Percentiles rank a stretch among this genome's conserved stretches.
Conservation (phyloP, 2,797 vertebrate species). For the Cossypha caffra region DNA sequence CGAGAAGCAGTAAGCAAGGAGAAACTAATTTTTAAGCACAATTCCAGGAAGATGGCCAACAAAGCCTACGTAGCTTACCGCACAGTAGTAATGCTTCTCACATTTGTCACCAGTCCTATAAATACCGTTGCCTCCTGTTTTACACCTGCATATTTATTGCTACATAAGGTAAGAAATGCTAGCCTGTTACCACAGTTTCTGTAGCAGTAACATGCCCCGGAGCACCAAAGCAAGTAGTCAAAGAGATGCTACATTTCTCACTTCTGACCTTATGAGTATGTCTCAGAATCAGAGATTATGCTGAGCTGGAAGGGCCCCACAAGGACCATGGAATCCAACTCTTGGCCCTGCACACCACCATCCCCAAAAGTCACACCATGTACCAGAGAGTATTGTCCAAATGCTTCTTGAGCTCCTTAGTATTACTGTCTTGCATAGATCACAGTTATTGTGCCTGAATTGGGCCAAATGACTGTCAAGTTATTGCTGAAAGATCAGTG, state of each 20-base stretch:
- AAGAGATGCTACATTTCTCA: not conserved
- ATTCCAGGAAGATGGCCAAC: not conserved
- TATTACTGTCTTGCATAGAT: not conserved
- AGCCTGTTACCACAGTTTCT: not conserved
- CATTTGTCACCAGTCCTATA: not conserved
- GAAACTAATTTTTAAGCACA: not conserved
- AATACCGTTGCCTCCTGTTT: not conserved
- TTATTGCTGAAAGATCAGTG: slow-evolving; percentile 36
- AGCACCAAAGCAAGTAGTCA: not conserved
- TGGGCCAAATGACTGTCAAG: slow-evolving; percentile 14
- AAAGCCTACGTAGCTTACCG: not conserved
- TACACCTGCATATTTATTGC: not conserved
- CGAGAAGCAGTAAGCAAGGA: not conserved
- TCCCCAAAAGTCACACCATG: not conserved
- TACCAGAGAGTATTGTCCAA: accelerated
- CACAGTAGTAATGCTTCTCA: not conserved
- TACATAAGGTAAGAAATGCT: not conserved
- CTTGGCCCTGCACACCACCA: not conserved
- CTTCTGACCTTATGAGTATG: not conserved
- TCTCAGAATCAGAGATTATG: not conserved
- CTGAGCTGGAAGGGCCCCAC: not conserved
- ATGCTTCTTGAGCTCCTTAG: not conserved
- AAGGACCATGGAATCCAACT: not conserved
- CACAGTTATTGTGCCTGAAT: slow-evolving; percentile 7
- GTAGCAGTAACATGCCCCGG: not conserved